Evolutionary conservation across 2,797 vertebrate species (phyloP).

Genomic region (Tragopan temminckii): DNA sequence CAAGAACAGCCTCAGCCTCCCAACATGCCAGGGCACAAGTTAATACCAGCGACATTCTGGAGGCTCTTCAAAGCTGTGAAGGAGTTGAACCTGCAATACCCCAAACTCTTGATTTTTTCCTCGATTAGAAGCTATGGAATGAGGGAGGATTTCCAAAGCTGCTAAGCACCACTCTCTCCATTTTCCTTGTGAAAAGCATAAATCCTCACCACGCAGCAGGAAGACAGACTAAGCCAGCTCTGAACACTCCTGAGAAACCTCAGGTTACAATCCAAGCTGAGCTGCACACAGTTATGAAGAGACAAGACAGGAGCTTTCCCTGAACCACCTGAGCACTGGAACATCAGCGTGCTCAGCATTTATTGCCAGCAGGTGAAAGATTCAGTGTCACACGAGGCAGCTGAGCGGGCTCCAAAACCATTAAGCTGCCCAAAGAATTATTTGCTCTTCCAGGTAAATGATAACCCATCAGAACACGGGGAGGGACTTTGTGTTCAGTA

Average conservation of each 20-base stretch:
- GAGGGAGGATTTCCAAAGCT: background rate
- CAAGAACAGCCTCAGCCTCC: background rate
- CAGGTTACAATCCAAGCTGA: background rate
- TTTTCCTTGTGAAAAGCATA: background rate
- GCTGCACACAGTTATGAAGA: background rate
- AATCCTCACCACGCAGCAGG: background rate
- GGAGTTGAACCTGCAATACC: background rate
- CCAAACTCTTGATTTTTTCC: fast-evolving
- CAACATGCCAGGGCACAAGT: background rate
- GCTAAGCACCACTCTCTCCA: background rate
- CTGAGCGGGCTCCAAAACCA: background rate
- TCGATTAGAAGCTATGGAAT: background rate
- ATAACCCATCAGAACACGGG: fast-evolving
- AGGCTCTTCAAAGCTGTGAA: background rate
- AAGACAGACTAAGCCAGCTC: background rate
- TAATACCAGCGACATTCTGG: background rate
- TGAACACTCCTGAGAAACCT: background rate
- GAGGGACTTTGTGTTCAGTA: background rate
- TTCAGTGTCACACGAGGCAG: background rate
- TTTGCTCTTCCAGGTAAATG: background rate
- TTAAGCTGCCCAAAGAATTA: background rate
- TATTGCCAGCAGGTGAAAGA: background rate
- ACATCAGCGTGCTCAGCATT: fast-evolving
- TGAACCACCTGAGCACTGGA: background rate
- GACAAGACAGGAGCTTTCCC: background rate